These are phyloP conservation scores for Nycticorax nycticorax DNA, from an alignment of 2,113 vertebrate species.

Conservation along the genomic window DNA sequence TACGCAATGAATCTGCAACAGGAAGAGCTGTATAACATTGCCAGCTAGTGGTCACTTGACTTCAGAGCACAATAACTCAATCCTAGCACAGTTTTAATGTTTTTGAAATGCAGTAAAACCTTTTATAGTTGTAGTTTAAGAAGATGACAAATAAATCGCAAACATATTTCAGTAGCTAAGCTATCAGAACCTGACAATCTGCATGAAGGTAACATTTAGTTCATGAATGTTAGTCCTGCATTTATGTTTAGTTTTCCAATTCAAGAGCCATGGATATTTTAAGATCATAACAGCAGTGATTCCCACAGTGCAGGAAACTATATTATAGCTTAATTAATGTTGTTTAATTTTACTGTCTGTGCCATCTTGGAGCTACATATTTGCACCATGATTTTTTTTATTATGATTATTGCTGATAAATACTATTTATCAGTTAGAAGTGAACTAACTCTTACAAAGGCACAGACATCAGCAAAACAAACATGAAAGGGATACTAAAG, in stretches of 20 bases:
- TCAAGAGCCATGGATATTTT: background rate
- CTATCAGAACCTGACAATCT: background rate
- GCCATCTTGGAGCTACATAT: background rate
- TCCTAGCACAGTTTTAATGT: conserved; percentile 23
- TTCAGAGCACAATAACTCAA: conserved; percentile 42
- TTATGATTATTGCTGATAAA: background rate
- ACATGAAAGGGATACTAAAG: background rate
- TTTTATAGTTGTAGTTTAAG: background rate
- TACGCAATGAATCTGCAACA: conserved; percentile 30
- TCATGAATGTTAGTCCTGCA: background rate
- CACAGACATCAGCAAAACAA: background rate
- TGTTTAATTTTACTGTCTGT: background rate
- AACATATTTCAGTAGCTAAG: background rate
- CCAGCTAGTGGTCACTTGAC: conserved; percentile 68
- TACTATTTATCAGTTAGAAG: background rate
- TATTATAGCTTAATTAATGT: background rate
- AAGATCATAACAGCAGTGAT: background rate
- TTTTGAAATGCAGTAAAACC: conserved; percentile 2
- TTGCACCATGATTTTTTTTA: background rate
- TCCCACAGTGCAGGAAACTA: background rate
- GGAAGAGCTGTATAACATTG: conserved; percentile 64
- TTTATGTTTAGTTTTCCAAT: background rate
- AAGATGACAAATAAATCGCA: background rate
- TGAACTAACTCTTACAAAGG: background rate
- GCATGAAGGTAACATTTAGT: background rate